Evolutionary conservation across 2,797 vertebrate genomes (phyloP), one percentile per base, ranked within the genome.

Genomic region (Sebastes minor): DNA sequence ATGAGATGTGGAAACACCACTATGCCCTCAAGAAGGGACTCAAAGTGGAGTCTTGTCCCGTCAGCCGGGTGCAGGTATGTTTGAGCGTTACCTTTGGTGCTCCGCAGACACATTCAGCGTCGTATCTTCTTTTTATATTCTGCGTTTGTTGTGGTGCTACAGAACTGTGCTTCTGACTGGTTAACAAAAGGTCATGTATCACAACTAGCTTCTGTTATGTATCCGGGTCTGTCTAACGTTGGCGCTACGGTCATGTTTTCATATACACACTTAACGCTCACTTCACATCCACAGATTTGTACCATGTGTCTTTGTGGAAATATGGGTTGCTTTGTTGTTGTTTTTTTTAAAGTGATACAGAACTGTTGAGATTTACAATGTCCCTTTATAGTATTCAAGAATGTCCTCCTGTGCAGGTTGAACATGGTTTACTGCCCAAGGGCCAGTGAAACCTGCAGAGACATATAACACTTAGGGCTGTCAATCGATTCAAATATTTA

Each of bases 1-100:
- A 18, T 74, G 38, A 70, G 65, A 90, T 90, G 90, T 71, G 81
- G 87, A 90, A 89, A 9, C 84, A 74, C 56, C 69, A 13, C n/a
- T 11, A 11, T 20, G 69, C 78, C 60, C 56, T 67, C 11, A 85
- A 74, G 75, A 85, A 42, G 76, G 76, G 63, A n/a, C 9, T 62
- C 5, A 18, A 13, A 56, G 67, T 38, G 28, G 55, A 75, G 66
- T 59, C 74, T 4, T 1, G 13, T 64, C 28, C 1, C 18, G 28
- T 16, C 53, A 56, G 60, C 6, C 75, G 32, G 56, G 66, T 10
- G 6, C 67, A 33, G 79, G 87, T 88, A 83, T 23, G 85, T 71
- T 42, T 67, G 10, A 53, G 8, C 6, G 0, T 27, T 5, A 14
- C 27, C 22, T 42, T 20, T 12, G 4, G 3, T 7, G 9, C 32